Conservation (phyloP, 2,797 vertebrate species). For the Erpetoichthys calabaricus region DNA sequence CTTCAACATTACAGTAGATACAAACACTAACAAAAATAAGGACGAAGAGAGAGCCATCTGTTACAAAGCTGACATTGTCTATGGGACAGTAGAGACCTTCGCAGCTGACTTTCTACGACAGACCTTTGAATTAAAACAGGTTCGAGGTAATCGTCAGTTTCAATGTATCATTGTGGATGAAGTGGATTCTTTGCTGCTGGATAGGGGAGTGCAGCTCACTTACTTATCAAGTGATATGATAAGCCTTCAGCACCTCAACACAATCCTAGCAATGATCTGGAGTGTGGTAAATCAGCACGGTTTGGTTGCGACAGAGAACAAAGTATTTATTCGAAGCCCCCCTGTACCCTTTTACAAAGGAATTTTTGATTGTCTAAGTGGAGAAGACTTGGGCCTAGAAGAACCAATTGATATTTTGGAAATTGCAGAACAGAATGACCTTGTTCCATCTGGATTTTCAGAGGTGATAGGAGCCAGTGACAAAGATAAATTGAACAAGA, state of each 20-base stretch:
- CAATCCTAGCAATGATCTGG: slow-evolving; percentile 30
- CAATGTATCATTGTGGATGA: slow-evolving; percentile 33
- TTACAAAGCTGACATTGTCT: slow-evolving; percentile 28
- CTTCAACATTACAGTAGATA: slow-evolving; percentile 10
- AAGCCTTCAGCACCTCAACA: slow-evolving; percentile 29
- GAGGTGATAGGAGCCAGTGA: not conserved
- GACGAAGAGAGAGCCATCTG: slow-evolving; percentile 11
- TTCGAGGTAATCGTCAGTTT: slow-evolving; percentile 23
- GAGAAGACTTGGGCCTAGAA: slow-evolving; percentile 5
- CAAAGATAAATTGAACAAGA: not conserved
- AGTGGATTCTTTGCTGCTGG: slow-evolving; percentile 33
- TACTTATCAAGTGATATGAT: slow-evolving; percentile 30
- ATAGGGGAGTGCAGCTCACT: slow-evolving; percentile 29
- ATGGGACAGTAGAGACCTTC: slow-evolving; percentile 27
- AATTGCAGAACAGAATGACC: slow-evolving; percentile 11
- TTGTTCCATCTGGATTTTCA: slow-evolving; percentile 10
- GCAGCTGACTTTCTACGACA: slow-evolving; percentile 29
- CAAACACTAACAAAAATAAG: slow-evolving; percentile 12
- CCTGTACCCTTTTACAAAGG: slow-evolving; percentile 24
- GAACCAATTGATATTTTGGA: slow-evolving; percentile 9
- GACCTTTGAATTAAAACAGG: slow-evolving; percentile 29
- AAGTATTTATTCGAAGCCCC: slow-evolving; percentile 13
- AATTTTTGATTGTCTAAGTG: slow-evolving; percentile 19
- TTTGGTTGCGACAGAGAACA: slow-evolving; percentile 7
- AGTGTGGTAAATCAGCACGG: slow-evolving; percentile 15